A percentile compares a stretch with the other conserved stretches of the same genome.
Evolutionary conservation across 2,888 invertebrate species (phyloP).

Genomic region (Tanaodytes sp.): DNA sequence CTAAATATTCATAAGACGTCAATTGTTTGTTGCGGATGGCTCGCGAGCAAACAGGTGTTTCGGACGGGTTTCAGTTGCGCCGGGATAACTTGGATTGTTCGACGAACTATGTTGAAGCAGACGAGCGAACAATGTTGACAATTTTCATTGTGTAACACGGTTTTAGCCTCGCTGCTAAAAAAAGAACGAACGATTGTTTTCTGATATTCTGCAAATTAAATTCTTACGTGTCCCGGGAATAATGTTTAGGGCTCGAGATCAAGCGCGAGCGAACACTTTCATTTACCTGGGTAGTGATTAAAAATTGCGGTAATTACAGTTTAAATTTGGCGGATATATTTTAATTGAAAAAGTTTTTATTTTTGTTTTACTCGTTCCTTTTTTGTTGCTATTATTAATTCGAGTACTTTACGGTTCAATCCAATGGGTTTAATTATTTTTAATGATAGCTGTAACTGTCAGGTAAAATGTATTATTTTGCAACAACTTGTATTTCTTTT

Average conservation of each 20-base stretch:
- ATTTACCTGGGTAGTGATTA: no score
- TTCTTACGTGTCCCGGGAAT: conserved; percentile 5
- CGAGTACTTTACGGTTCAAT: no score
- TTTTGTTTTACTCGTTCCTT: no score
- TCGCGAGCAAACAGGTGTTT: conserved; percentile 38
- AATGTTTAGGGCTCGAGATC: conserved; percentile 3
- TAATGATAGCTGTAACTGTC: no score
- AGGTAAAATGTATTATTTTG: no score
- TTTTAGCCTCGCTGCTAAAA: not conserved
- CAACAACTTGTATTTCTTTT: no score
- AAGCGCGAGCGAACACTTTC: no score
- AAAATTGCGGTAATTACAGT: no score
- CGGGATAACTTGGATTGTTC: conserved; percentile 32
- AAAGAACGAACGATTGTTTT: conserved; percentile 12
- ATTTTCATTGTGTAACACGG: conserved; percentile 20
- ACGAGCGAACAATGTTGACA: conserved; percentile 23
- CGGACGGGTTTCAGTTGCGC: conserved; percentile 3
- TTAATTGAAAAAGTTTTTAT: no score
- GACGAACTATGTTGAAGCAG: conserved; percentile 17
- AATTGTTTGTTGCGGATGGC: conserved; percentile 26
- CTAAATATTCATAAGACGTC: conserved; percentile 34
- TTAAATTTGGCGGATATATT: no score
- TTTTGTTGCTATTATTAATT: no score
- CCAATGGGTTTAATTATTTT: no score
- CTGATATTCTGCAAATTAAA: conserved; percentile 15